phyloP scores from a whole-genome alignment of 2,797 vertebrate species.

The Craterocephalus amniculus region DNA sequence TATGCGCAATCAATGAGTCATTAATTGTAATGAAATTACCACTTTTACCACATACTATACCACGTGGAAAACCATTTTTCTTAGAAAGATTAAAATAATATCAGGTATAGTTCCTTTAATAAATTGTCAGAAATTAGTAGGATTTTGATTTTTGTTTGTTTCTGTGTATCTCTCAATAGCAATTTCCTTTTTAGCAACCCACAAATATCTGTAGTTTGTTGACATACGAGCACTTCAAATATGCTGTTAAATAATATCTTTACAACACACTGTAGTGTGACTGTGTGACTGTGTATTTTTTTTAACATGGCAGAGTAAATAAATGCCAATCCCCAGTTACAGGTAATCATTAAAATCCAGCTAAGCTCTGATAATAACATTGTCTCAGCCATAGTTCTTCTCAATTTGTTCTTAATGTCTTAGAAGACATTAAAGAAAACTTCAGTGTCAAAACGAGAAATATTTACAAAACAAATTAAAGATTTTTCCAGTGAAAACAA shows the following conservation, averaged over 20 bases:
- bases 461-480: background rate
- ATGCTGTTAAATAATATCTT: conserved; percentile 23
- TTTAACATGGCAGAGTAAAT: conserved; percentile 2
- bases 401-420: conserved; percentile 32
- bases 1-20: too few relatives aligned
- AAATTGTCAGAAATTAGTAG: too few relatives aligned
- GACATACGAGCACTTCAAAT: conserved; percentile 24
- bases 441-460: background rate
- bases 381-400: background rate
- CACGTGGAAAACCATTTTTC: too few relatives aligned
- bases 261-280: conserved; percentile 8
- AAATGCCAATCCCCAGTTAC: background rate
- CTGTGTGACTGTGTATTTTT: background rate
- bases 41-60: too few relatives aligned
- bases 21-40: too few relatives aligned
- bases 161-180: too few relatives aligned
- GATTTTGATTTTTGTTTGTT: too few relatives aligned
- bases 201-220: conserved; percentile 13
- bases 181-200: background rate
- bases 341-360: conserved; percentile 26
- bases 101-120: too few relatives aligned
- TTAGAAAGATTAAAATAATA: too few relatives aligned
- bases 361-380: conserved; percentile 55
- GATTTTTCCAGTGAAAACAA: background rate
- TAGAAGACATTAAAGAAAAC: background rate